phyloP scores from a whole-genome alignment of 2,113 vertebrate genomes.

The Corydoras sp. region DNA sequence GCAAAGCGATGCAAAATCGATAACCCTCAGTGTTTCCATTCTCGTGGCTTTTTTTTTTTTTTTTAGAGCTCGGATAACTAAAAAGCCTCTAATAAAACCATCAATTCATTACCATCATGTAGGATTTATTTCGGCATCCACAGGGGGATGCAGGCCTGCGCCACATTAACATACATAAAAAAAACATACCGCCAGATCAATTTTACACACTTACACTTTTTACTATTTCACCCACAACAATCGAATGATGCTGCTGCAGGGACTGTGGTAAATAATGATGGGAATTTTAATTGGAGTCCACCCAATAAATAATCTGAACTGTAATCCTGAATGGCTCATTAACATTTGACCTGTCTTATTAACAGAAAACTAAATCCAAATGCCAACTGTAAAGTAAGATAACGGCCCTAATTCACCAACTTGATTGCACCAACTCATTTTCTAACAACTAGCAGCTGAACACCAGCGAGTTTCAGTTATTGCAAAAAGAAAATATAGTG shows the following conservation, averaged over 20 bases:
- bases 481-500: no score
- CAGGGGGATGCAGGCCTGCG: not conserved
- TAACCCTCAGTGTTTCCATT: conserved; percentile 66
- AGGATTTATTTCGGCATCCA: conserved; percentile 36
- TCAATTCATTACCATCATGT: conserved; percentile 68
- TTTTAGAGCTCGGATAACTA: conserved; percentile 36
- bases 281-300: not conserved
- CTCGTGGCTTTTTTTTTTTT: conserved; percentile 64
- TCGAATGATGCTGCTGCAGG: not conserved
- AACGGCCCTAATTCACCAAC: no score
- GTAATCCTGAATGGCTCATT: no score
- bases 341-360: no score
- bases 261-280: not conserved
- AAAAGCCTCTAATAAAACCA: conserved; percentile 65
- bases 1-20: conserved; percentile 20
- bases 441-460: no score
- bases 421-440: no score
- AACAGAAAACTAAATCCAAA: no score
- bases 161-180: conserved; percentile 1
- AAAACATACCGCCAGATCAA: not conserved
- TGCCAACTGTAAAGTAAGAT: no score
- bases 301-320: no score
- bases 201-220: not conserved
- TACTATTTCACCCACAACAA: not conserved
- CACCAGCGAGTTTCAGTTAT: no score